phyloP scores from a whole-genome alignment of 2,797 vertebrate species.

The Pteronotus mesoamericanus region DNA sequence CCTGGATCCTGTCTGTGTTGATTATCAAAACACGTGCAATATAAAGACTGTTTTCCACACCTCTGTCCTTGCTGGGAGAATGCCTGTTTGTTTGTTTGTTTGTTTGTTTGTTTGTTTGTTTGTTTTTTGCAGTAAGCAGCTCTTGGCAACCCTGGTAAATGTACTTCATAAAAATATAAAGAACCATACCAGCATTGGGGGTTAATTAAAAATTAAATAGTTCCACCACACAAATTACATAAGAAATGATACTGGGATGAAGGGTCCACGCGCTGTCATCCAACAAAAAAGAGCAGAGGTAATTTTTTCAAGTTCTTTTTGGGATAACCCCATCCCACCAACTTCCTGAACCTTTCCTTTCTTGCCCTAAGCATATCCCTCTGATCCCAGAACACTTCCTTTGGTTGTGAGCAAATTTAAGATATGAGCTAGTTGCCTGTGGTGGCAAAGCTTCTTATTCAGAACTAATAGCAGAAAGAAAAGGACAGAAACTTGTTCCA shows the following conservation, averaged over 20 bases:
- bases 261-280: background rate
- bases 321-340: background rate
- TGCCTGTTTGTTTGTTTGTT: background rate
- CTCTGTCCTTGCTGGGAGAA: background rate
- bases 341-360: background rate
- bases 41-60: background rate
- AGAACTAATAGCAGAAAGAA: background rate
- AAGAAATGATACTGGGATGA: background rate
- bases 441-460: background rate
- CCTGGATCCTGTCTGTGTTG: background rate
- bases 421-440: background rate
- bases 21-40: background rate
- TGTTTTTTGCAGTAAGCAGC: background rate
- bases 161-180: background rate
- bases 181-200: background rate
- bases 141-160: background rate
- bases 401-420: background rate
- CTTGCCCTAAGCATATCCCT: background rate
- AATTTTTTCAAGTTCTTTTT: background rate
- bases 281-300: background rate
- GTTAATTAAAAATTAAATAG: background rate
- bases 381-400: background rate
- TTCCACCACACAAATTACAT: background rate
- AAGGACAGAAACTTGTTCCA: background rate
- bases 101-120: background rate